These are phyloP conservation scores for Okamejei kenojei DNA, from an alignment of 2,797 vertebrate species.

Conservation along the genomic window DNA sequence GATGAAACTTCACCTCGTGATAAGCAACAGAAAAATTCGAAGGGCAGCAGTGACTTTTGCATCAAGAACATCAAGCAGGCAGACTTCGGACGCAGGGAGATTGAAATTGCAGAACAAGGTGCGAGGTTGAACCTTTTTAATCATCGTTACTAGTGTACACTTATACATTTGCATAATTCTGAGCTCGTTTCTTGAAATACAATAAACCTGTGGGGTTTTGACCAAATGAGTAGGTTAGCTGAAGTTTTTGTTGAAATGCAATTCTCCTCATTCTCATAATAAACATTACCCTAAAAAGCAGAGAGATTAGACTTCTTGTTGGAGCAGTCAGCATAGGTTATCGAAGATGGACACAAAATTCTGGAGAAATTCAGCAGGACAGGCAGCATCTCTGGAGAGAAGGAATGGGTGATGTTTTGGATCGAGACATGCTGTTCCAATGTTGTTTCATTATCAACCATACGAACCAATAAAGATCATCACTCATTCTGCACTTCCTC, in stretches of 20 bases:
- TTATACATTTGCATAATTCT: background rate
- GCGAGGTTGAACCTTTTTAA: background rate
- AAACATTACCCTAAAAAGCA: too few relatives aligned
- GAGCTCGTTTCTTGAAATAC: background rate
- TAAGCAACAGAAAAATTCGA: slow-evolving; percentile 96
- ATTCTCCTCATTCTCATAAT: too few relatives aligned
- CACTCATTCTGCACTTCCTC: background rate
- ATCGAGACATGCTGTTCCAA: too few relatives aligned
- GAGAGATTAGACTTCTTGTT: background rate
- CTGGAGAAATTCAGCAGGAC: too few relatives aligned
- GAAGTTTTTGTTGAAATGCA: background rate
- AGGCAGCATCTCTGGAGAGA: too few relatives aligned
- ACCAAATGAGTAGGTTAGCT: background rate
- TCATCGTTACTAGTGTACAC: background rate
- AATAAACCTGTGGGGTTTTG: background rate
- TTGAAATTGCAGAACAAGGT: slow-evolving; percentile 96
- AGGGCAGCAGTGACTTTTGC: slow-evolving; percentile 89
- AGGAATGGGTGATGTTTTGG: too few relatives aligned
- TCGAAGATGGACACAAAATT: too few relatives aligned
- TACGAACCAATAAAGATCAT: background rate
- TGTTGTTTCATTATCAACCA: background rate
- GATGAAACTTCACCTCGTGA: slow-evolving; percentile 94
- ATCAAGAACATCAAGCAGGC: slow-evolving; percentile 98
- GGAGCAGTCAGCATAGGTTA: background rate
- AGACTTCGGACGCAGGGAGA: slow-evolving; percentile 91